phyloP scores from a whole-genome alignment of 1,140 invertebrate genomes.

The Phocides pigmalion region DNA sequence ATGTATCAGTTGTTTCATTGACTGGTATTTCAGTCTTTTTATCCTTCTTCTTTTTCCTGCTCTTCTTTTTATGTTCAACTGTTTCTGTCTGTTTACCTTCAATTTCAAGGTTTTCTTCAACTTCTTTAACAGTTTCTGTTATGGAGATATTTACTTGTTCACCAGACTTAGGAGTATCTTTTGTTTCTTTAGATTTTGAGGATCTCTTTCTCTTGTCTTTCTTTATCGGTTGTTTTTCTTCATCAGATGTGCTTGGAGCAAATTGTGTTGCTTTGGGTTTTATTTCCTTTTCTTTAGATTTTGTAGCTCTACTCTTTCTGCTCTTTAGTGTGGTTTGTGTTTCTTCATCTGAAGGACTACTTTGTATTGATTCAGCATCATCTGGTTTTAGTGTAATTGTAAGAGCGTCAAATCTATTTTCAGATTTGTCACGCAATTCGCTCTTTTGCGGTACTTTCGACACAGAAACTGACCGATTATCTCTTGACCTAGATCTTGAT shows the following conservation, averaged over 20 bases:
- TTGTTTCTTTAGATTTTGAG: constrained; percentile 61
- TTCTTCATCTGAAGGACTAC: constrained; percentile 49
- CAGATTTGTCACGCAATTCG: constrained; percentile 60
- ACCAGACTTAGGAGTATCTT: constrained; percentile 38
- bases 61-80: constrained; percentile 56
- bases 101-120: constrained; percentile 32
- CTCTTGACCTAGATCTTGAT: constrained; percentile 75
- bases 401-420: constrained; percentile 71
- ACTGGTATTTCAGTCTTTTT: constrained; percentile 47
- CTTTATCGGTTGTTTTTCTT: constrained; percentile 56
- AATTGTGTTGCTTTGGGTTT: constrained; percentile 40
- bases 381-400: constrained; percentile 53
- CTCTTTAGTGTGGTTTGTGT: constrained; percentile 45
- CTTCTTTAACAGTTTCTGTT: constrained; percentile 34
- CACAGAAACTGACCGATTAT: constrained; percentile 52
- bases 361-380: constrained; percentile 43
- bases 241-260: constrained; percentile 46
- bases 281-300: constrained; percentile 67
- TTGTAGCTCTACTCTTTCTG: constrained; percentile 54
- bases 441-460: constrained; percentile 41
- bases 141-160: constrained; percentile 30
- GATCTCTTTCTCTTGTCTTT: constrained; percentile 67
- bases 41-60: constrained; percentile 71
- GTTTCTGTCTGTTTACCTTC: constrained; percentile 35
- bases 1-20: constrained; percentile 32